Conservation (phyloP, 2,888 invertebrate genomes). For the Mylabris sibirica region DNA sequence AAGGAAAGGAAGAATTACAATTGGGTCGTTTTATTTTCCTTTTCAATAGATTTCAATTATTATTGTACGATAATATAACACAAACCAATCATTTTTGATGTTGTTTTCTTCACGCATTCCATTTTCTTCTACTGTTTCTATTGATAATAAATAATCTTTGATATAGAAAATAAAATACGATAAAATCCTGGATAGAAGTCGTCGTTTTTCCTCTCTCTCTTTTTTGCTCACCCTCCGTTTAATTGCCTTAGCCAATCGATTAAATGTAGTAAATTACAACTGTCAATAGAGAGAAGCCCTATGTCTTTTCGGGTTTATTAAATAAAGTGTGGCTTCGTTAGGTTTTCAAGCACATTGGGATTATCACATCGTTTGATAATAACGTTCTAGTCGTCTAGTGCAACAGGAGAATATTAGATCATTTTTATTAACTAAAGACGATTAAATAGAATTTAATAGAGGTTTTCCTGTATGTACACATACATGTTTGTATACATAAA, state of each 20-base stretch:
- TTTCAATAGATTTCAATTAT: conserved; percentile 3
- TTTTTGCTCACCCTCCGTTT: background rate
- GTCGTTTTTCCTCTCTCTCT: background rate
- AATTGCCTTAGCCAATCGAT: conserved; percentile 13
- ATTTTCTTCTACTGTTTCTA: background rate
- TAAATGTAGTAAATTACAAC: conserved; percentile 20
- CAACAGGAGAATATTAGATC: background rate
- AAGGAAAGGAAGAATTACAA: background rate
- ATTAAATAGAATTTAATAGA: background rate
- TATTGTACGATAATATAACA: background rate
- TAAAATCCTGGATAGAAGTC: background rate
- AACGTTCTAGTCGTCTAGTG: conserved; percentile 22
- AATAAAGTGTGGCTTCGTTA: conserved; percentile 41
- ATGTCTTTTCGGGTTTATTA: conserved; percentile 37
- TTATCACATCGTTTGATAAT: conserved; percentile 44
- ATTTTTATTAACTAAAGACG: background rate
- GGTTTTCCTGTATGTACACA: background rate
- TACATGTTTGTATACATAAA: background rate
- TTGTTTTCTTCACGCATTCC: background rate
- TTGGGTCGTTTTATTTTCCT: background rate
- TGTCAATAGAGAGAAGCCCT: conserved; percentile 29
- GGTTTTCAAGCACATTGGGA: conserved; percentile 43
- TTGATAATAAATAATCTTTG: background rate
- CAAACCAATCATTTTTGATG: background rate
- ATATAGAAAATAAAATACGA: background rate